Conservation (phyloP, 2,113 vertebrate species). For the Dissostichus mawsoni region DNA sequence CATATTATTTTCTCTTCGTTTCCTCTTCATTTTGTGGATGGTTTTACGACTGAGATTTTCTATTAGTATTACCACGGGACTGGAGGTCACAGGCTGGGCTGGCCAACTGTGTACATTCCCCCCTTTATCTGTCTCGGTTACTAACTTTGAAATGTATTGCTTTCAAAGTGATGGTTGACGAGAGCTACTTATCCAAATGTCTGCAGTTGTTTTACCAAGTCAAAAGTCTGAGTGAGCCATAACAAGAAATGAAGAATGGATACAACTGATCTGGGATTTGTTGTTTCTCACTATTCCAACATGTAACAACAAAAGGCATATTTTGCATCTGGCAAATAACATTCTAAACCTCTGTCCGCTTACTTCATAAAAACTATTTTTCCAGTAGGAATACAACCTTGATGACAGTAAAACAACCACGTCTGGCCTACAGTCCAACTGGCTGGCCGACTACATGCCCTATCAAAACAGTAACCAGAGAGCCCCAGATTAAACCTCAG, state of each 20-base stretch:
- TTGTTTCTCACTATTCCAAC: slow-evolving; percentile 30
- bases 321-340: slow-evolving; percentile 48
- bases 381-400: slow-evolving; percentile 45
- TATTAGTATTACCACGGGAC: slow-evolving; percentile 57
- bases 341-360: slow-evolving; percentile 27
- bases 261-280: slow-evolving; percentile 23
- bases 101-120: slow-evolving; percentile 49
- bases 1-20: slow-evolving; percentile 63
- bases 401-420: slow-evolving; percentile 62
- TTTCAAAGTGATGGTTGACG: slow-evolving; percentile 21
- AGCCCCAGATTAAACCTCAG: slow-evolving; percentile 59
- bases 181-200: slow-evolving; percentile 37
- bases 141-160: slow-evolving; percentile 33
- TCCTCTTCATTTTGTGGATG: slow-evolving; percentile 59
- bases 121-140: slow-evolving; percentile 42
- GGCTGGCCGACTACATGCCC: slow-evolving; percentile 49
- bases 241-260: slow-evolving; percentile 40
- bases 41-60: slow-evolving; percentile 66
- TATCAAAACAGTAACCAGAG: slow-evolving; percentile 60
- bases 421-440: slow-evolving; percentile 34
- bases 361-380: slow-evolving; percentile 32
- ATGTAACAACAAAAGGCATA: slow-evolving; percentile 37
- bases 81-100: slow-evolving; percentile 52
- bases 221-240: slow-evolving; percentile 9
- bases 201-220: slow-evolving; percentile 55